These are phyloP conservation scores for Mesocricetus auratus DNA, from an alignment of 2,113 vertebrate species.

Conservation along the genomic window DNA sequence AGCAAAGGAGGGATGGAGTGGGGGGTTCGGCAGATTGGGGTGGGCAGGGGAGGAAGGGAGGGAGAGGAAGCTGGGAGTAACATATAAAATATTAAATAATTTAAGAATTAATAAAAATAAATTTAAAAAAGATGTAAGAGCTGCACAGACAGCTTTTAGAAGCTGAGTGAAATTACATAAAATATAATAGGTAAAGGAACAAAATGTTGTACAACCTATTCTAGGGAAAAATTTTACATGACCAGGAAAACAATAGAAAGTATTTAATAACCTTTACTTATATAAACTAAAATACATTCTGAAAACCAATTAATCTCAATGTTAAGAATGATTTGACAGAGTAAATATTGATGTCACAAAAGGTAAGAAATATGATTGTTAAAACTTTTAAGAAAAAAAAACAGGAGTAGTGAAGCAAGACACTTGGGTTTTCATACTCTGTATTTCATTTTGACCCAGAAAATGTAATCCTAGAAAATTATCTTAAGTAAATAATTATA, in stretches of 20 bases:
- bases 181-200: background rate
- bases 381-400: slow-evolving; percentile 21
- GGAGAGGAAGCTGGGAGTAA: no score
- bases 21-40: no score
- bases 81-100: no score
- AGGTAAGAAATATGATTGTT: background rate
- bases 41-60: no score
- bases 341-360: background rate
- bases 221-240: background rate
- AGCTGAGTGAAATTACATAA: background rate
- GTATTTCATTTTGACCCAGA: background rate
- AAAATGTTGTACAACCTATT: background rate
- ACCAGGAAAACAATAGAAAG: background rate
- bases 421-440: background rate
- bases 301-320: background rate
- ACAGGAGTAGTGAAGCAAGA: background rate
- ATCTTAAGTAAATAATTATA: slow-evolving; percentile 20
- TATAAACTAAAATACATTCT: slow-evolving; percentile 7
- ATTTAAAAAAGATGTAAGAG: no score
- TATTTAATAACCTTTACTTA: background rate
- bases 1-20: no score
- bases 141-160: background rate
- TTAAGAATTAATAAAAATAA: no score
- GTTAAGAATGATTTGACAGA: background rate
- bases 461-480: background rate